Evolutionary conservation across 2,113 vertebrate species (phyloP).

Genomic region (Charina bottae): DNA sequence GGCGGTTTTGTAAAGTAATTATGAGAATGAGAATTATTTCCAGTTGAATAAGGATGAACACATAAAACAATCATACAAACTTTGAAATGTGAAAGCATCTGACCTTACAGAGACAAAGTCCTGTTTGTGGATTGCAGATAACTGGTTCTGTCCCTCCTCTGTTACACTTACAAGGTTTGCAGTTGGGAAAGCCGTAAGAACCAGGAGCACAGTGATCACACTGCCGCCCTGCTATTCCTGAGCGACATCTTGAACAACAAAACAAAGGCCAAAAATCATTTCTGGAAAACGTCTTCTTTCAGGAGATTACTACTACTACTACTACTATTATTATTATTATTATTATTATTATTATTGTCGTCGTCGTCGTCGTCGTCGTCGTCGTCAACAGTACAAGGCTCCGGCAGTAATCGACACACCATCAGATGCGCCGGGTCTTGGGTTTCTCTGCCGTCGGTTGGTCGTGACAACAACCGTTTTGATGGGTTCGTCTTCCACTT

Average conservation of each 20-base stretch:
- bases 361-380: no score
- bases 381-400: no score
- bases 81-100: constrained; percentile 64
- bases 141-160: constrained; percentile 76
- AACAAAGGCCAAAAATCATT: constrained; percentile 24
- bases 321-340: no score
- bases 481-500: no score
- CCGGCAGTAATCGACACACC: no score
- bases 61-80: background rate
- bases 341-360: no score
- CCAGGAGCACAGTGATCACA: constrained; percentile 87
- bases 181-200: constrained; percentile 85
- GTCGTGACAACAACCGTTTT: no score
- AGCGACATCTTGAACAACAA: constrained; percentile 82
- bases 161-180: constrained; percentile 83
- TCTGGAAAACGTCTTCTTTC: background rate
- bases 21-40: background rate
- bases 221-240: constrained; percentile 80
- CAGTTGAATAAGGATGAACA: background rate
- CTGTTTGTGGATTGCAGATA: constrained; percentile 84
- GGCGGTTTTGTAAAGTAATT: background rate
- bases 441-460: no score
- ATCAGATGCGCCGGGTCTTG: no score
- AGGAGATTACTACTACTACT: no score
- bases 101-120: constrained; percentile 93